phyloP scores from a whole-genome alignment of 2,113 vertebrate species.

The Oryzias celebensis region DNA sequence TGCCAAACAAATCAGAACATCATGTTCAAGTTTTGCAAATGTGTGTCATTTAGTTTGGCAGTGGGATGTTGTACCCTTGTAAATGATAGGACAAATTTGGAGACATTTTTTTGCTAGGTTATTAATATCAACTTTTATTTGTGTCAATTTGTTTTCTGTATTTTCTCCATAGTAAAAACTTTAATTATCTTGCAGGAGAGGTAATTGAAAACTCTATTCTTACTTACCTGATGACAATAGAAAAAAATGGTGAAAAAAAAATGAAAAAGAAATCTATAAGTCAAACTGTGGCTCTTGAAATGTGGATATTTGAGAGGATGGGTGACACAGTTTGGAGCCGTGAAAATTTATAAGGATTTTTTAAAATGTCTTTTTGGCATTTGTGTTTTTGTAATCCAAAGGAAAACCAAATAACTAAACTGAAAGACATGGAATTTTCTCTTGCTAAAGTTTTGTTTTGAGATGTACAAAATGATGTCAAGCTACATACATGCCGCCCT shows the following conservation, averaged over 20 bases:
- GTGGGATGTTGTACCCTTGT: constrained; percentile 44
- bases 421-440: constrained; percentile 36
- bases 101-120: constrained; percentile 60
- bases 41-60: constrained; percentile 67
- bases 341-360: not conserved
- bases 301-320: no score
- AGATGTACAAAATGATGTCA: constrained; percentile 28
- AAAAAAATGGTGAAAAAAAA: no score
- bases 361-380: constrained; percentile 19
- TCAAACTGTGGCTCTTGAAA: no score
- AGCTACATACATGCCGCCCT: no score
- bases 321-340: no score
- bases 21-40: constrained; percentile 66
- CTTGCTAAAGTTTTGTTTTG: constrained; percentile 23
- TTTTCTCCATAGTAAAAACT: no score
- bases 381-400: constrained; percentile 7
- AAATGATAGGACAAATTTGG: constrained; percentile 58
- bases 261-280: no score
- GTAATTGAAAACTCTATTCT: no score
- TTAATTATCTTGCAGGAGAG: no score
- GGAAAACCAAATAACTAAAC: constrained; percentile 7
- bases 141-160: not conserved
- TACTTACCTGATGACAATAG: no score
- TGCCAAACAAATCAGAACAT: constrained; percentile 68
- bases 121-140: constrained; percentile 21